Evolutionary conservation across 2,113 vertebrate species (phyloP), one percentile per base, ranked within the genome.

Genomic region (Cephalopterus ornatus): DNA sequence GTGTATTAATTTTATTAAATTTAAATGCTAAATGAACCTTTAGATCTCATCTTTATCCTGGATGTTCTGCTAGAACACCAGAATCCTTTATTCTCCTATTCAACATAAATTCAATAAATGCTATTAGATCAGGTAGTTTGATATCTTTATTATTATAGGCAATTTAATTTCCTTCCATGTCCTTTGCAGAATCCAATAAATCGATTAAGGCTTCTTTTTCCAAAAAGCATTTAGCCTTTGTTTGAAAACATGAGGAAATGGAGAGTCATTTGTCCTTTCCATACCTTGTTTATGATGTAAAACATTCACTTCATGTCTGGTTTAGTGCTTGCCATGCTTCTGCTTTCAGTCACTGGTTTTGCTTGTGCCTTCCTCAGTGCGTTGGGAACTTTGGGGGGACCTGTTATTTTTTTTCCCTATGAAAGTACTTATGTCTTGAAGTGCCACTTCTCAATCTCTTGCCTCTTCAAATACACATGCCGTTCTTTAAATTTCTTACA

Each of bases 231-330:
- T 75, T 73, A 50, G 11, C 30, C 39, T 82, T 75, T 18, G 9
- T 71, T 87, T 87, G 77, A 89, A 85, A 91, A 59, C 14, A 27
- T 27, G 12, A 67, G 30, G 30, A 50, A 52, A 23, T 18, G 19
- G 41, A 88, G 35, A 85, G 35, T 78, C 15, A 28, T 35, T 63
- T 67, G 33, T 66, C 59, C 42, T 89, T 73, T 66, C n/a, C 15
- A 16, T 73, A 33, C 20, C 21, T 70, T 70, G 15, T 21, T 79
- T 27, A 6, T 6, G 32, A 24, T 58, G 35, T 62, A 49, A 53
- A 82, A 20, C 2, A 1, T 22, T 18, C 1, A 0, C 23, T 32
- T 56, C 1, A 1, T 1, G 0, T 66, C 56, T 49, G 28, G 17
- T 42, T 86, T 80, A 50, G 53, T 70, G n/a, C 42, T 80, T 82